Base-by-base conservation (phyloP, 2,797 vertebrate genomes). In the Peromyscus melanophrys region DNA sequence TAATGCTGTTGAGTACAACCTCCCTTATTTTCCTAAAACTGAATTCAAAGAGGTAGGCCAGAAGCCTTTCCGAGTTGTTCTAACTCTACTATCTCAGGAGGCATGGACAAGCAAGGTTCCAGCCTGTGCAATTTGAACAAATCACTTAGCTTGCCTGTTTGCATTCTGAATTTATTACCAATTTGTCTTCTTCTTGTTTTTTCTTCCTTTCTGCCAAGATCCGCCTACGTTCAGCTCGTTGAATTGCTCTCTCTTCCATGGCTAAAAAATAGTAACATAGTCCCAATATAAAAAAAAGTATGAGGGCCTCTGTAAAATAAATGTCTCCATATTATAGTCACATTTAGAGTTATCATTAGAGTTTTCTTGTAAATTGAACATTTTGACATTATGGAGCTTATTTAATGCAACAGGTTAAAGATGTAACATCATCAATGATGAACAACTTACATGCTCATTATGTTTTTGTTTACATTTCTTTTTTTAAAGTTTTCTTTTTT, bases 161-260 rank as follows among this genome's bases (percentile, higher is more conserved):
- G 91, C 77, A 95, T 94, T 96, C 87, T 96, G 89, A 80, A 89
- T 96, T 97, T 97, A 98, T 99, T 98, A 99, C 99, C 99, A 99
- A 81, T 98, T 99, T 99, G 89, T 99, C 99, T n/a, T 99, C 99
- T 96, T 99, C 99, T 98, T 98, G 99, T 98, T 78, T 99, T 97
- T 98, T 99, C 98, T 99, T 99, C 94, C 98, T 98, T 97, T 99
- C 99, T 97, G 99, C 99, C 63, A 99, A 97, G 98, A 99, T 98
- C 95, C 95, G 99, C 98, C 98, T 99, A 90, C 99, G 98, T 97
- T 99, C 99, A 40, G 99, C 98, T 1, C 99, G 99, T 96, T 99
- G 99, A 43, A 59, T 97, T 13, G 99, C 99, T 93, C 99, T 99
- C 97, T 99, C 99, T 98, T 99, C 99, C 99, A 99, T 99, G 87